Conservation (phyloP, 2,797 vertebrate genomes). For the Hozukius guyotensis region DNA sequence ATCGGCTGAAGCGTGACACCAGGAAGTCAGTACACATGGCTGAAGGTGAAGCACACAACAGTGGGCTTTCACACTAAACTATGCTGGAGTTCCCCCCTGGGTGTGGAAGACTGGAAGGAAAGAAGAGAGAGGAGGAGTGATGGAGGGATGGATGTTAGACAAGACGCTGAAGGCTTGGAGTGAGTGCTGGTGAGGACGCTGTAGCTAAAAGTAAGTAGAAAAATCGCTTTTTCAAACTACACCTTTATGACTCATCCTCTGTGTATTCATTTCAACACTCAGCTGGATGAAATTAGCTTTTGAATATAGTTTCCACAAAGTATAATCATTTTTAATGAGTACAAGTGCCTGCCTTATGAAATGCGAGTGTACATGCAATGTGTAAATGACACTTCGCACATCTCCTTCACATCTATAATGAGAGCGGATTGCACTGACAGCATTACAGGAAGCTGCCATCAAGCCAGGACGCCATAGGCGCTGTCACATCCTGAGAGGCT, state of each 20-base stretch:
- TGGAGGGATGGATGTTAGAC: slow-evolving; percentile 3
- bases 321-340: slow-evolving; percentile 1
- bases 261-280: background rate
- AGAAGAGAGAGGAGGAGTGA: slow-evolving; percentile 13
- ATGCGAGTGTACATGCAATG: background rate
- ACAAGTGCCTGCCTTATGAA: background rate
- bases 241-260: background rate
- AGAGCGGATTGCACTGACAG: slow-evolving; percentile 51
- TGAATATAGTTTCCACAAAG: background rate
- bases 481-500: slow-evolving; percentile 39
- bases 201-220: slow-evolving; percentile 50
- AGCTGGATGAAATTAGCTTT: background rate
- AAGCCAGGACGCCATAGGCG: slow-evolving; percentile 16
- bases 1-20: slow-evolving; percentile 12
- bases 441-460: slow-evolving; percentile 32
- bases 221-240: background rate
- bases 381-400: slow-evolving; percentile 21
- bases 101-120: slow-evolving; percentile 3
- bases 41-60: slow-evolving; percentile 13
- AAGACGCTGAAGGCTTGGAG: slow-evolving; percentile 1
- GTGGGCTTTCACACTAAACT: background rate
- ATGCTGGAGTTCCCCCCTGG: slow-evolving; percentile 39
- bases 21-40: slow-evolving; percentile 22
- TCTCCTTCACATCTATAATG: slow-evolving; percentile 46
- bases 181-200: slow-evolving; percentile 25